phyloP scores from a whole-genome alignment of 1,140 invertebrate genomes.

The Drosophila busckii region DNA sequence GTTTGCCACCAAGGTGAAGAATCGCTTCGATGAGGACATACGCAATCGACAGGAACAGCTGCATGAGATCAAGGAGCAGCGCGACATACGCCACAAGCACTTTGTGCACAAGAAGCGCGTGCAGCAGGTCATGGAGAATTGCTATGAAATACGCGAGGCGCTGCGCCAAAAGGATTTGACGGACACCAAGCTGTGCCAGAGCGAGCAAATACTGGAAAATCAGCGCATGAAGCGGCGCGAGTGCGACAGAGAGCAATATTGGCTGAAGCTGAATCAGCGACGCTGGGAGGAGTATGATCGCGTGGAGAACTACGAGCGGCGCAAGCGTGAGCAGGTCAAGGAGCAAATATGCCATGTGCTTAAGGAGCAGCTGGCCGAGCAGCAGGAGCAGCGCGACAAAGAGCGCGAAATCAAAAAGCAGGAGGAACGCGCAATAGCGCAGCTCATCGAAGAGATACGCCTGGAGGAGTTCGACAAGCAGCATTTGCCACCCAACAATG shows the following conservation, averaged over 20 bases:
- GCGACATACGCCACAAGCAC: conserved; percentile 30
- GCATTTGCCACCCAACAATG: not conserved
- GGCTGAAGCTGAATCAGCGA: conserved; percentile 48
- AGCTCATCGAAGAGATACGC: conserved; percentile 56
- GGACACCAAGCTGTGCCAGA: conserved; percentile 48
- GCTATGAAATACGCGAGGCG: conserved; percentile 67
- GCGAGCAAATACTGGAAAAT: conserved; percentile 67
- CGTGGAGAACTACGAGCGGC: conserved; percentile 23
- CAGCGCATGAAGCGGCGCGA: conserved; percentile 35
- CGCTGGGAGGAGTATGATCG: conserved; percentile 50
- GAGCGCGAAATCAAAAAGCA: conserved; percentile 27
- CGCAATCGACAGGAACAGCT: conserved; percentile 52
- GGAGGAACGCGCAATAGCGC: conserved; percentile 35
- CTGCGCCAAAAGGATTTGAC: conserved; percentile 43
- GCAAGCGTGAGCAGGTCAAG: conserved; percentile 28
- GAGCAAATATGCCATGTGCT: conserved; percentile 38
- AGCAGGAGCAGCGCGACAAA: conserved; percentile 30
- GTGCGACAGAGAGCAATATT: conserved; percentile 46
- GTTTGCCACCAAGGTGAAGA: conserved; percentile 59
- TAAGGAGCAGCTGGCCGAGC: conserved; percentile 42
- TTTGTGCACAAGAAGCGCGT: conserved; percentile 49
- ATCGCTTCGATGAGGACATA: conserved; percentile 61
- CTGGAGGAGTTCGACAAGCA: conserved; percentile 53
- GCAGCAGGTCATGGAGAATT: conserved; percentile 60
- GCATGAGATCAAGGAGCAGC: conserved; percentile 47